A percentile compares a stretch with the other conserved stretches of the same genome.
These are phyloP conservation scores for Periplaneta americana DNA, from an alignment of 1,140 invertebrate genomes.

Conservation along the genomic window DNA sequence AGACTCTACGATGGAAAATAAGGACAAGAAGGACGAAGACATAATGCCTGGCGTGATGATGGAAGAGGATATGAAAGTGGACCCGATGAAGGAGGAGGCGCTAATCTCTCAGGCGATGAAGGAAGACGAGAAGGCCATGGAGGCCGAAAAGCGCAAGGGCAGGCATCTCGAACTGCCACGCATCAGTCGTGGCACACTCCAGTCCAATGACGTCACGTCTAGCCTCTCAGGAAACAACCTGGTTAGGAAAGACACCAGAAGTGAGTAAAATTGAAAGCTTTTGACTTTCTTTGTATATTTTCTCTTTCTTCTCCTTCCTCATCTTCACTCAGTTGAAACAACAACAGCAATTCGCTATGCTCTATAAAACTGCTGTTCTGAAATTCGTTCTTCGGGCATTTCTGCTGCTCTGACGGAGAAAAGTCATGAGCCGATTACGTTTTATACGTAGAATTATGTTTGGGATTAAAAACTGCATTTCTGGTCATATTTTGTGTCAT, in stretches of 20 bases:
- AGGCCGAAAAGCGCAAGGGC: constrained; percentile 36
- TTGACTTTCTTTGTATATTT: too few species aligned
- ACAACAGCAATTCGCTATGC: too few species aligned
- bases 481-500: too few species aligned
- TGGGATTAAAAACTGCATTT: too few species aligned
- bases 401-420: too few species aligned
- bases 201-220: constrained; percentile 24
- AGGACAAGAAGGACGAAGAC: constrained; percentile 44
- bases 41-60: constrained; percentile 22
- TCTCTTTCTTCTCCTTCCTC: too few species aligned
- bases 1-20: constrained; percentile 29
- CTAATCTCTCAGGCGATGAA: constrained; percentile 18
- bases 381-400: too few species aligned
- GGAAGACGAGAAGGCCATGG: constrained; percentile 38
- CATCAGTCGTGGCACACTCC: constrained; percentile 11
- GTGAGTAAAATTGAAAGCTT: too few species aligned
- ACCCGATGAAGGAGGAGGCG: background rate
- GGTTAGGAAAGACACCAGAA: constrained; percentile 36
- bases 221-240: constrained; percentile 44
- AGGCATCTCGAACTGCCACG: constrained; percentile 23
- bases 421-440: too few species aligned
- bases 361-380: too few species aligned
- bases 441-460: too few species aligned
- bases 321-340: too few species aligned
- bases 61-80: constrained; percentile 25